Evolutionary conservation across 1,140 invertebrate species (phyloP).

Genomic region (Paramacrobiotus metropolitanus): DNA sequence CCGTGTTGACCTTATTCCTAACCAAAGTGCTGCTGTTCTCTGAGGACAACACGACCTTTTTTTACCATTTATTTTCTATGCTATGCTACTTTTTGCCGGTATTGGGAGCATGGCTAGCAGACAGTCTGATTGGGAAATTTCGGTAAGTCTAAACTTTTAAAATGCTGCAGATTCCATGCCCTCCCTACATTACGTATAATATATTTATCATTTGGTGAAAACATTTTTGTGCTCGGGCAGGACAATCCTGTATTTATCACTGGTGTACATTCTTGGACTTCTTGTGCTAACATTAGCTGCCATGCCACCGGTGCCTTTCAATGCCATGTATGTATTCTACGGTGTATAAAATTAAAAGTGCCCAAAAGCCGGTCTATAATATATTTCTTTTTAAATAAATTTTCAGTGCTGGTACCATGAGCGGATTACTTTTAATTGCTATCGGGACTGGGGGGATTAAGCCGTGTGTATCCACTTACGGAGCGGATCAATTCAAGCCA

Average conservation of each 20-base stretch:
- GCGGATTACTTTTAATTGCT: not conserved
- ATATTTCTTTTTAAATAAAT: not conserved
- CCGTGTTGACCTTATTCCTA: slow-evolving; percentile 55
- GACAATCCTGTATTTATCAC: slow-evolving; percentile 63
- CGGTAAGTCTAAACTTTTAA: slow-evolving; percentile 23
- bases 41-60: slow-evolving; percentile 41
- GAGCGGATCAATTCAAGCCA: slow-evolving; percentile 8
- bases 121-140: slow-evolving; percentile 62
- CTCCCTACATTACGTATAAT: no score
- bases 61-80: slow-evolving; percentile 57
- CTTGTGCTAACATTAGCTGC: slow-evolving; percentile 45
- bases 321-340: slow-evolving; percentile 28
- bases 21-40: slow-evolving; percentile 36
- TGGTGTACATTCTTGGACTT: slow-evolving; percentile 67
- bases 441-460: slow-evolving; percentile 21
- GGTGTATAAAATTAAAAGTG: no score
- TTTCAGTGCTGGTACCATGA: not conserved
- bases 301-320: slow-evolving; percentile 27
- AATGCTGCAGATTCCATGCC: not conserved
- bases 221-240: slow-evolving; percentile 22
- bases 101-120: slow-evolving; percentile 61
- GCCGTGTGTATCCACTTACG: slow-evolving; percentile 12
- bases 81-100: slow-evolving; percentile 66
- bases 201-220: no score
- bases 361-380: no score